Base-by-base conservation (phyloP, 2,888 invertebrate species). In the Sepioteuthis lessoniana region DNA sequence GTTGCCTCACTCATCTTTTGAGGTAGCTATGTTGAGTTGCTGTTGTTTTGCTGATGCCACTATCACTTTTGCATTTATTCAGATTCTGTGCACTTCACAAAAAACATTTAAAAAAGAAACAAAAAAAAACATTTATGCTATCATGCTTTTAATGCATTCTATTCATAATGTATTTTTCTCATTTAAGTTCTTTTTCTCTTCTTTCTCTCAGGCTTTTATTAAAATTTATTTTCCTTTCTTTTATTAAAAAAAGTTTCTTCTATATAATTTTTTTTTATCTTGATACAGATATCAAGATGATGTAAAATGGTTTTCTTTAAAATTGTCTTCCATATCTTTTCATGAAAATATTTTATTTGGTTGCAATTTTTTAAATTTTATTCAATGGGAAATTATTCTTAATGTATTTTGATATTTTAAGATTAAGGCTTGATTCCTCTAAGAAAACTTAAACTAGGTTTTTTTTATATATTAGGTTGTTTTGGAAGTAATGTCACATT, bases 71-170 rank as follows among this genome's bases (percentile, higher is more conserved):
- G 76, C 76, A 76, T 76, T 76, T 76, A 76, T 31, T n/a, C 76
- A n/a, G n/a, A n/a, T 35, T 76, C 76, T 76, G n/a, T 76, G 76
- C 76, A 76, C 76, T 76, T 76, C 76, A 76, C 76, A n/a, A 76
- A 76, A 76, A 21, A n/a, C 35, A n/a, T 76, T 55, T n/a, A 28
- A 60, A 76, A n/a, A 21, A 21, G 10, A 47, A 47, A 47, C 4
- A 47, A 60, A 28, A 28, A 28, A 60, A 60, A 31, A 10, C 60
- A 60, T 60, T 60, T 60, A 3, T 60, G 60, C 60, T 28, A 76
- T 76, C 76, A 76, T 76, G 76, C 76, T 76, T 76, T 76, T n/a
- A 76, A 76, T n/a, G 76, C 76, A 76, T 35, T 76, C 35, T 13
- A n/a, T n/a, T 76, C n/a, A 76, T 76, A 76, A 76, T 76, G 10